Conservation (phyloP, 2,888 invertebrate species). For the Cantharis lateralis region DNA sequence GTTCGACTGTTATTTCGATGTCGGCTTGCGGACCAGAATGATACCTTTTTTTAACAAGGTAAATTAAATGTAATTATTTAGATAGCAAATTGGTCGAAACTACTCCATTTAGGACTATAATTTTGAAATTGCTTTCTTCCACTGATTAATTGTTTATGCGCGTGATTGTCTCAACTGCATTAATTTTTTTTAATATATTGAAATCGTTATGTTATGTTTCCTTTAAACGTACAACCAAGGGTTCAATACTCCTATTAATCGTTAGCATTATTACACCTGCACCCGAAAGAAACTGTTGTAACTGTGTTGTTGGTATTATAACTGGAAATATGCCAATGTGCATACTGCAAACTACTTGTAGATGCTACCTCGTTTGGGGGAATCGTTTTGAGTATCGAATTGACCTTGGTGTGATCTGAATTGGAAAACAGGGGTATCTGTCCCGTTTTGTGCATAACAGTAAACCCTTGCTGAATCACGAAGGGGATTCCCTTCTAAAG, state of each 20-base stretch:
- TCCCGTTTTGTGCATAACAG: constrained; percentile 14
- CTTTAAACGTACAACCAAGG: neutral
- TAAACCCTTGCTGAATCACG: constrained; percentile 32
- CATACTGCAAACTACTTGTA: neutral
- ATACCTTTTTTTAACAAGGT: neutral
- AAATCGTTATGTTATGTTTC: neutral
- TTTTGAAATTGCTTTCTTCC: neutral
- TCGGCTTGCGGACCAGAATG: neutral
- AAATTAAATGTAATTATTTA: neutral
- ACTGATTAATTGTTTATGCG: neutral
- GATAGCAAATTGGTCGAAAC: neutral
- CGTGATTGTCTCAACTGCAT: neutral
- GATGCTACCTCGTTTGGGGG: neutral
- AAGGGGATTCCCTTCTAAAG: constrained; percentile 30
- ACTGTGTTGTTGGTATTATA: neutral
- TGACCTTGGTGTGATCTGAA: constrained; percentile 24
- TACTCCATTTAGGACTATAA: neutral
- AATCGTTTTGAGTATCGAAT: neutral
- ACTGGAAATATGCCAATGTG: neutral
- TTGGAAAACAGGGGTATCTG: constrained; percentile 20
- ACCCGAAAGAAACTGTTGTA: neutral
- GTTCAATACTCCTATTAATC: neutral
- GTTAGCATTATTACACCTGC: neutral
- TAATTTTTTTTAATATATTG: neutral
- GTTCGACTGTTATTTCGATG: neutral